These are phyloP conservation scores for Siderastrea siderea DNA, from an alignment of 92 coral and sea anemone species.

Conservation along the genomic window DNA sequence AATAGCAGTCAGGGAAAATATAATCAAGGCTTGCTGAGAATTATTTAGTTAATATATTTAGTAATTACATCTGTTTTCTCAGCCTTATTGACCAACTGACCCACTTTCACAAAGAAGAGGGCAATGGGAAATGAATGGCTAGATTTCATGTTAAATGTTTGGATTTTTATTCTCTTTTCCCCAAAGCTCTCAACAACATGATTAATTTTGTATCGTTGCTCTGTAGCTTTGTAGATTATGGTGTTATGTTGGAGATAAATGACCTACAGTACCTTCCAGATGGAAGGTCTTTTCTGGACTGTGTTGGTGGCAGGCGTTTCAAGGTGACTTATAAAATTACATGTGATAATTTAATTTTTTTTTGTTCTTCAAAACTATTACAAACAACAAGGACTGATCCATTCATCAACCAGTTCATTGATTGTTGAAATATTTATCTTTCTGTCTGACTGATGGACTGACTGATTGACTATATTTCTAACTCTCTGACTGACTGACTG, in stretches of 20 bases:
- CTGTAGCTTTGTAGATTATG: slow-evolving; percentile 88
- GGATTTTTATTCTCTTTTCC: background rate
- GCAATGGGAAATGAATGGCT: too few species aligned
- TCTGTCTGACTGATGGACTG: background rate
- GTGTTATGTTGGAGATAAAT: slow-evolving; percentile 92
- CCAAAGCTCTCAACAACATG: background rate
- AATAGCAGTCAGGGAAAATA: too few species aligned
- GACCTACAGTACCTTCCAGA: slow-evolving; percentile 87
- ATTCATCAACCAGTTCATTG: too few species aligned
- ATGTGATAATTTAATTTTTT: background rate
- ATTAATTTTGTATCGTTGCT: background rate
- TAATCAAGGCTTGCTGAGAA: too few species aligned
- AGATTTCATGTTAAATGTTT: too few species aligned
- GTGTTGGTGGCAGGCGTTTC: slow-evolving; percentile 96
- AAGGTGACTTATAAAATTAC: slow-evolving; percentile 57
- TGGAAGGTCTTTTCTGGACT: slow-evolving; percentile 90
- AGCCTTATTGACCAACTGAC: too few species aligned
- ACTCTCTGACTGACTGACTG: background rate
- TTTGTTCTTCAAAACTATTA: too few species aligned
- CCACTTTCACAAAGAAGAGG: too few species aligned
- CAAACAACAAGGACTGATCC: too few species aligned
- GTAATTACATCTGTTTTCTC: too few species aligned
- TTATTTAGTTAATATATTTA: too few species aligned
- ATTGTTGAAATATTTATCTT: background rate
- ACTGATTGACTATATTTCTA: background rate